Percentiles rank a stretch among this genome's conserved stretches.
These are phyloP conservation scores for Crypturellus tataupa DNA, from an alignment of 2,797 vertebrate species.

Conservation along the genomic window DNA sequence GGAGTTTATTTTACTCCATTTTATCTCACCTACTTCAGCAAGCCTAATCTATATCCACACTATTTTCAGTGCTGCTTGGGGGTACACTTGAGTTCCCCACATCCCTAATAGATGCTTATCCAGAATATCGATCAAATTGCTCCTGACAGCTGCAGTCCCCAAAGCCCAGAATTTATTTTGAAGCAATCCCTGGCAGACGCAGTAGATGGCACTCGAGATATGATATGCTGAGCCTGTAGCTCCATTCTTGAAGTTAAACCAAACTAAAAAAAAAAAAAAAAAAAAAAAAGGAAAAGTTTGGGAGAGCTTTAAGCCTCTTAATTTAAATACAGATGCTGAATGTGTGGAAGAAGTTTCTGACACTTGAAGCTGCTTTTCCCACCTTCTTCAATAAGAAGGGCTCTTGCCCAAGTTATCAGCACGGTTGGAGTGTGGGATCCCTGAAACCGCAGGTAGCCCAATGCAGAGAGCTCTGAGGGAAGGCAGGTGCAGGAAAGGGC, in stretches of 20 bases:
- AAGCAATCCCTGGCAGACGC: slow-evolving; percentile 26
- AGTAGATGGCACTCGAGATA: slow-evolving; percentile 69
- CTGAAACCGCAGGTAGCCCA: neutral
- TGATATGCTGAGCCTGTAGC: neutral
- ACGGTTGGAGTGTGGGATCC: neutral
- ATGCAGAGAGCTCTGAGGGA: neutral
- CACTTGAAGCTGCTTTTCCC: slow-evolving; percentile 56
- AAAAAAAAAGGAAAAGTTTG: slow-evolving; percentile 58
- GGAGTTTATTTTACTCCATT: fast-evolving
- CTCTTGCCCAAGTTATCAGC: neutral
- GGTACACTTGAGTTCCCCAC: fast-evolving
- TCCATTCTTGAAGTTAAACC: slow-evolving; percentile 6
- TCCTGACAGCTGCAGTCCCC: neutral
- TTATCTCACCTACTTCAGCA: neutral
- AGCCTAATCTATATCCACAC: neutral
- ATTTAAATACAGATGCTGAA: slow-evolving; percentile 68
- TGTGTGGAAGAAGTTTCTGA: slow-evolving; percentile 63
- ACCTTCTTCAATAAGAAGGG: slow-evolving; percentile 29
- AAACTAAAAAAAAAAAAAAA: slow-evolving; percentile 40
- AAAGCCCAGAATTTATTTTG: fast-evolving
- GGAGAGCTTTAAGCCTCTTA: slow-evolving; percentile 69
- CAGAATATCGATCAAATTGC: neutral
- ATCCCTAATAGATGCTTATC: fast-evolving
- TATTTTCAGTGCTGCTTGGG: neutral
- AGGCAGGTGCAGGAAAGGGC: slow-evolving; percentile 25